These are phyloP conservation scores for Phenganax marumi DNA, from an alignment of 92 coral and sea anemone species.

Conservation along the genomic window DNA sequence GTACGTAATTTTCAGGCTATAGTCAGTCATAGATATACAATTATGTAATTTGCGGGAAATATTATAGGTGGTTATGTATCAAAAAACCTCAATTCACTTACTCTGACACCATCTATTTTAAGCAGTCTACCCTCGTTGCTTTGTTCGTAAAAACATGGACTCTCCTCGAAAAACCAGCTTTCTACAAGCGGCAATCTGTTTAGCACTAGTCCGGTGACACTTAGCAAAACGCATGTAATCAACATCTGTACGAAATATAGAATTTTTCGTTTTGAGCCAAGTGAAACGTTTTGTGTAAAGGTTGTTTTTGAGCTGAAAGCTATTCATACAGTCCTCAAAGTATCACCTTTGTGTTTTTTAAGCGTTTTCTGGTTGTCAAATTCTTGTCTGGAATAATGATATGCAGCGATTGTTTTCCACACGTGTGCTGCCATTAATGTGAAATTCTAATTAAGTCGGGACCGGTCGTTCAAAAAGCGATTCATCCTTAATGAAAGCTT, in stretches of 20 bases:
- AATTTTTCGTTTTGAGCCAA: not conserved
- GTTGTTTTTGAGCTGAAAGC: not conserved
- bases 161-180: not conserved
- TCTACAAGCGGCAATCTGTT: not conserved
- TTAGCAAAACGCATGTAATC: not conserved
- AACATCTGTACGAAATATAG: not conserved
- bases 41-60: no score
- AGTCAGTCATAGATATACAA: no score
- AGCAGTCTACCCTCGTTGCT: conserved; percentile 38
- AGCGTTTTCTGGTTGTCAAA: conserved; percentile 27
- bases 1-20: no score
- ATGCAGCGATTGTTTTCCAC: conserved; percentile 20
- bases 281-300: no score
- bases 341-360: not conserved
- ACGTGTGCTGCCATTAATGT: conserved; percentile 1
- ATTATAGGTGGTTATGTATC: no score
- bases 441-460: conserved; percentile 19
- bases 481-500: not conserved
- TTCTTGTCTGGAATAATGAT: conserved; percentile 6
- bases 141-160: conserved; percentile 48
- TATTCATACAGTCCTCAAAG: no score
- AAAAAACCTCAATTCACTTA: not conserved
- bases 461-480: not conserved
- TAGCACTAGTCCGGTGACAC: not conserved
- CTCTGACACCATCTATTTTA: conserved; percentile 50